Evolutionary conservation across 2,797 vertebrate genomes (phyloP).

Genomic region (Gymnothorax javanicus): DNA sequence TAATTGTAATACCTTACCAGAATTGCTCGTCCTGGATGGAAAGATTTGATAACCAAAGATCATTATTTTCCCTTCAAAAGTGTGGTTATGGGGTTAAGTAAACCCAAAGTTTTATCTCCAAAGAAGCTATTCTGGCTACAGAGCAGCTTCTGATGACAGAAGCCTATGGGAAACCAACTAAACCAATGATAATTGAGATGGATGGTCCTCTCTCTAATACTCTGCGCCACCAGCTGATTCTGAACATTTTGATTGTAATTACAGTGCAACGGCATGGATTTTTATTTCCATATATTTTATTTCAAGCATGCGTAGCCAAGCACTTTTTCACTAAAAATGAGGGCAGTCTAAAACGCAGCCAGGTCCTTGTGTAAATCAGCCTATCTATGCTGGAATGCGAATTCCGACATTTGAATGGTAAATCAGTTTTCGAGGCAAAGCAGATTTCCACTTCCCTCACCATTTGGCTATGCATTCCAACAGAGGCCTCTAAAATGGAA

Average conservation of each 20-base stretch:
- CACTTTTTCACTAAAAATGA: neutral
- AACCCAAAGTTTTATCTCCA: constrained; percentile 45
- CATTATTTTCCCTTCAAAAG: constrained; percentile 39
- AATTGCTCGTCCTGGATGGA: constrained; percentile 28
- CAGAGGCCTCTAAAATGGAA: neutral
- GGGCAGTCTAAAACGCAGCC: neutral
- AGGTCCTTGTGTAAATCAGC: neutral
- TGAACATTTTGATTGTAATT: neutral
- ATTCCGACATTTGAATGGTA: neutral
- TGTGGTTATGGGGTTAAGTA: constrained; percentile 48
- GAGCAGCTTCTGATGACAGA: constrained; percentile 53
- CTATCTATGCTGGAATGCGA: neutral
- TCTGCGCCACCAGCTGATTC: neutral
- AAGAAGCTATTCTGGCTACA: constrained; percentile 38
- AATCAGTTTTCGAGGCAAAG: neutral
- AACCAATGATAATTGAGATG: constrained; percentile 9
- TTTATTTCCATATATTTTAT: neutral
- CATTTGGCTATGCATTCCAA: neutral
- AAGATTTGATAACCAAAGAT: constrained; percentile 29
- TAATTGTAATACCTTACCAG: neutral
- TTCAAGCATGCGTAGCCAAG: neutral
- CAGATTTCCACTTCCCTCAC: neutral
- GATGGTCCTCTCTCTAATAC: neutral
- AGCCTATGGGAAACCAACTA: constrained; percentile 41
- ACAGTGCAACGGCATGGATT: neutral